Evolutionary conservation across 2,888 invertebrate genomes (phyloP).

Genomic region (Temnothorax unifasciatus): DNA sequence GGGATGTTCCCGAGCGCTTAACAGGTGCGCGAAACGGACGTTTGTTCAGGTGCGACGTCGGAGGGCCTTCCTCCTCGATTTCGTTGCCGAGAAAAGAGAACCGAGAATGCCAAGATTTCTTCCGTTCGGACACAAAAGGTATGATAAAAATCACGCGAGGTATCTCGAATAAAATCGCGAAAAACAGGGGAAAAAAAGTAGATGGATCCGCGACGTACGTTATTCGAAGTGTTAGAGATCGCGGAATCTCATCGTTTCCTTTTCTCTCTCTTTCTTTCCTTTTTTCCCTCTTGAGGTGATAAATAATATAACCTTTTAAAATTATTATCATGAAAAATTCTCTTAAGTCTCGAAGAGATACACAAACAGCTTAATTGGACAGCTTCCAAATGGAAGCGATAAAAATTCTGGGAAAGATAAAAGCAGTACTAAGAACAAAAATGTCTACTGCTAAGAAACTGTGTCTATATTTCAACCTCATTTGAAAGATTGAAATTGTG

Average conservation of each 20-base stretch:
- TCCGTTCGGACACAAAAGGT: neutral
- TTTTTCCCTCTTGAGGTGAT: no score
- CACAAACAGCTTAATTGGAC: neutral
- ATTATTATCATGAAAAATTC: neutral
- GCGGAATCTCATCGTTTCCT: neutral
- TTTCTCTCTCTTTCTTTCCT: neutral
- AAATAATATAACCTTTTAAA: no score
- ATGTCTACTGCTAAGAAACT: constrained; percentile 53
- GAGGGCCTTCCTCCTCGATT: neutral
- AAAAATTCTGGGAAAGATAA: neutral
- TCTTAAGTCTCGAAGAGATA: neutral
- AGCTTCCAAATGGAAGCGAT: neutral
- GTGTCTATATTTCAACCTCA: neutral
- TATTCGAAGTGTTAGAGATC: no score
- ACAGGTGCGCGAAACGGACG: constrained; percentile 68
- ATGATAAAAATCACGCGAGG: neutral
- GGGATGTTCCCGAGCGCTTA: constrained; percentile 37
- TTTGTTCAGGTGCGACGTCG: constrained; percentile 67
- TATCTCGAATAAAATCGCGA: neutral
- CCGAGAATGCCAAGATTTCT: neutral
- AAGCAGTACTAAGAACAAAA: constrained; percentile 55
- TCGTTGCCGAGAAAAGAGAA: neutral
- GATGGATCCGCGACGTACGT: neutral
- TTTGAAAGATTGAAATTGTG: neutral
- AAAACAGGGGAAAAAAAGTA: neutral